phyloP scores from a whole-genome alignment of 2,797 vertebrate genomes.

The Cetoscarus ocellatus region DNA sequence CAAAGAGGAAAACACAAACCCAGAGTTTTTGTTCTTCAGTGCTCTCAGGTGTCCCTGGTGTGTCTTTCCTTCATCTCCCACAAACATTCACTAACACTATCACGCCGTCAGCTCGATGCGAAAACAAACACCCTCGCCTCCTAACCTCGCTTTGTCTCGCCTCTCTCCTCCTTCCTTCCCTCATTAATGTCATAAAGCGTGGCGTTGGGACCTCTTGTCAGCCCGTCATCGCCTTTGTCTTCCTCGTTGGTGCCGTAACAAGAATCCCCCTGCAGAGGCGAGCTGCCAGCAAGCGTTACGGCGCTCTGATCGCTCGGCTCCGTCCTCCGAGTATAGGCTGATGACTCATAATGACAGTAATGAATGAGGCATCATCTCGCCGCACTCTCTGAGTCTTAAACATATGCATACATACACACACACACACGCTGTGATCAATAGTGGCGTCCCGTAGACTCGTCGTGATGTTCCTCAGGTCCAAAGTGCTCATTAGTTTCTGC shows the following conservation, averaged over 20 bases:
- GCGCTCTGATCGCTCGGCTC: constrained; percentile 33
- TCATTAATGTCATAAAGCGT: constrained; percentile 49
- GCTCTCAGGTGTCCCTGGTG: too few species aligned
- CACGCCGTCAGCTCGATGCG: neutral
- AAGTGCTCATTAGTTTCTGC: constrained; percentile 48
- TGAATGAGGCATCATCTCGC: constrained; percentile 45
- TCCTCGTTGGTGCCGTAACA: constrained; percentile 40
- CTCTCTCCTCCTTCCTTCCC: neutral
- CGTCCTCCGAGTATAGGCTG: constrained; percentile 42
- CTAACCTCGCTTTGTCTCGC: constrained; percentile 1
- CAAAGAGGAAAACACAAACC: too few species aligned
- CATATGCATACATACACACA: neutral
- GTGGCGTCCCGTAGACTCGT: constrained; percentile 23
- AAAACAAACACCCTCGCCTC: constrained; percentile 1
- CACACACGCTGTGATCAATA: constrained; percentile 52
- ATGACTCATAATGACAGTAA: constrained; percentile 46
- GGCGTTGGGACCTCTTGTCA: constrained; percentile 35
- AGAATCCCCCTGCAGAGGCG: constrained; percentile 32
- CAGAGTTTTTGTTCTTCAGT: too few species aligned
- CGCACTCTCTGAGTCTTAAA: constrained; percentile 1
- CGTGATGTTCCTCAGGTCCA: constrained; percentile 62
- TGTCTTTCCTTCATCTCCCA: neutral
- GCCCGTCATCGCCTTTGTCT: constrained; percentile 34
- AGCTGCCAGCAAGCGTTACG: constrained; percentile 55
- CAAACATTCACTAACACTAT: neutral